Percentiles rank a stretch among this genome's conserved stretches.
These are phyloP conservation scores for Fragum whitleyi DNA, from an alignment of 2,888 invertebrate genomes.

Conservation along the genomic window DNA sequence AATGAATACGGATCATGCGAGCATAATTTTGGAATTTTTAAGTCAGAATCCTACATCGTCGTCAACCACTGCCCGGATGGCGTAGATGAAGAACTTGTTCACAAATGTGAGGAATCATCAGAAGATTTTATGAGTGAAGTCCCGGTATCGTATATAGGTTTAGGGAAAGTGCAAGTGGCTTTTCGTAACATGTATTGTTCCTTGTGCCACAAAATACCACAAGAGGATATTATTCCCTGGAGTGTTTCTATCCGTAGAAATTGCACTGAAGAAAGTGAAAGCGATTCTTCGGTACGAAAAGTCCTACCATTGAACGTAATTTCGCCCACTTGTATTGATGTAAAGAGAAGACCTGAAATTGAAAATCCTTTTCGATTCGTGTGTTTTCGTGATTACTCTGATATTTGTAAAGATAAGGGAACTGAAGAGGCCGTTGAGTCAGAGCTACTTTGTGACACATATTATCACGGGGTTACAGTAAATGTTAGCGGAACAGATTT, in stretches of 20 bases:
- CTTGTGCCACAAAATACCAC: conserved; percentile 12
- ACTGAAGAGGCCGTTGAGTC: neutral
- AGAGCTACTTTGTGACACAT: neutral
- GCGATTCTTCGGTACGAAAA: neutral
- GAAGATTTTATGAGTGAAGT: conserved; percentile 19
- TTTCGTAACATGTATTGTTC: conserved; percentile 15
- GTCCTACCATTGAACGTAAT: neutral
- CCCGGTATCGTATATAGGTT: neutral
- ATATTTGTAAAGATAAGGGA: neutral
- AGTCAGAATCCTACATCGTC: neutral
- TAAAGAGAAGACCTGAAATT: neutral
- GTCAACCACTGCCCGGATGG: neutral
- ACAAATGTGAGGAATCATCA: conserved; percentile 6
- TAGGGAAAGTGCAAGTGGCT: neutral
- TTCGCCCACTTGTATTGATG: neutral
- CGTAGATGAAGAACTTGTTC: neutral
- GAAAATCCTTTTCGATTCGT: neutral
- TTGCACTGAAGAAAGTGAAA: neutral
- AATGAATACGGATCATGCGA: conserved; percentile 1
- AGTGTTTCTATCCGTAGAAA: neutral
- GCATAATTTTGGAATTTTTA: neutral
- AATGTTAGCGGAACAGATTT: neutral
- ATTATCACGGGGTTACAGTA: neutral
- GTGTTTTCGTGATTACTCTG: neutral
- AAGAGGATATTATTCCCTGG: neutral